A percentile compares a stretch with the other conserved stretches of the same genome.
phyloP scores from a whole-genome alignment of 2,113 vertebrate genomes.

The Burhinus oedicnemus region DNA sequence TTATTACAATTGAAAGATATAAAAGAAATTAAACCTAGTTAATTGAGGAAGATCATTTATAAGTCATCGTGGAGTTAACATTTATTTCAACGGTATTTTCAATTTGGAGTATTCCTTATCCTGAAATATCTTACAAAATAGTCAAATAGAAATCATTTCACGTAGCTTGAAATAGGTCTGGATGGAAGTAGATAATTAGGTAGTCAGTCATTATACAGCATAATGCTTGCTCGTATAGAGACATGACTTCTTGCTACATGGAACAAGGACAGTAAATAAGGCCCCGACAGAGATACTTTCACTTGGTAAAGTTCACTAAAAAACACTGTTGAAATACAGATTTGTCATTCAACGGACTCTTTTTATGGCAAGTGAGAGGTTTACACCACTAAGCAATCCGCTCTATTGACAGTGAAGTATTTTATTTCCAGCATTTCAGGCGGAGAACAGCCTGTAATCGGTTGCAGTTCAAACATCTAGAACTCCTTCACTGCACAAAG shows the following conservation, averaged over 20 bases:
- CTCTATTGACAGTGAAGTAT: not conserved
- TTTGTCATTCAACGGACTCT: not conserved
- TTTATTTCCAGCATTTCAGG: not conserved
- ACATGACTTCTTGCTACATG: not conserved
- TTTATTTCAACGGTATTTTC: not conserved
- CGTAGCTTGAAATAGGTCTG: not conserved
- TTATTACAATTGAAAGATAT: not conserved
- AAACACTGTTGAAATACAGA: not conserved
- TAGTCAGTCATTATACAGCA: not conserved
- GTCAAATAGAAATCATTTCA: not conserved
- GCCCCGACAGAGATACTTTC: not conserved
- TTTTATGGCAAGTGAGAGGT: not conserved
- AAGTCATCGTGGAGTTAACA: not conserved
- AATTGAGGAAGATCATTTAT: not conserved
- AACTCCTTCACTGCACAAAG: not conserved
- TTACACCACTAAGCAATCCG: not conserved
- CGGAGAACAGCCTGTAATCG: not conserved
- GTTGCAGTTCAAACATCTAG: not conserved
- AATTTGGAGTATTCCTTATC: not conserved
- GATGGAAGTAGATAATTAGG: not conserved
- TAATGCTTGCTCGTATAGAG: not conserved
- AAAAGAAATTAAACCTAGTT: not conserved
- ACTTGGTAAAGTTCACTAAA: not conserved
- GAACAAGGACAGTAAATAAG: not conserved
- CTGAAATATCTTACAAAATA: not conserved